Percentiles rank a stretch among this genome's conserved stretches.
Conservation (phyloP, 2,797 vertebrate genomes). For the Acomys russatus region DNA sequence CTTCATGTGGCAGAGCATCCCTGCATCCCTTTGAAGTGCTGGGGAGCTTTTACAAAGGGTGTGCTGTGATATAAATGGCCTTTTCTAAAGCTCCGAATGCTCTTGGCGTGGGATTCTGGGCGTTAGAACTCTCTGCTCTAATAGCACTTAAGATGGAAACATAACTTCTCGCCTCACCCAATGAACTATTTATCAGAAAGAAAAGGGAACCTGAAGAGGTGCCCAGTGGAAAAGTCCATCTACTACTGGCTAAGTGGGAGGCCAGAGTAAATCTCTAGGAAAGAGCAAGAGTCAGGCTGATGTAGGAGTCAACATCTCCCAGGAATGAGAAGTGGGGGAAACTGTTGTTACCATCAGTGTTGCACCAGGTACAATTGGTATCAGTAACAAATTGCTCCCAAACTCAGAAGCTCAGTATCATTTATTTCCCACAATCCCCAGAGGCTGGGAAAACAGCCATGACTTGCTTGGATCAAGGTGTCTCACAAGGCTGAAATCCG, state of each 20-base stretch:
- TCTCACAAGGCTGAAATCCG: background rate
- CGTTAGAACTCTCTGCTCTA: background rate
- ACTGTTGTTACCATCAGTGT: background rate
- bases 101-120: background rate
- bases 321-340: too few species aligned
- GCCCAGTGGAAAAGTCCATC: background rate
- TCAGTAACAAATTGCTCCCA: background rate
- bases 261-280: background rate
- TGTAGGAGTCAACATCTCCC: background rate
- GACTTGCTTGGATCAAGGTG: background rate
- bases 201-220: background rate
- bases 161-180: slow-evolving; percentile 12
- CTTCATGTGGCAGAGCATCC: fast-evolving
- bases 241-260: background rate
- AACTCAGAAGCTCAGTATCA: background rate
- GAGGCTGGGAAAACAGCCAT: background rate
- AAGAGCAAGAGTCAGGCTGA: background rate
- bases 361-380: background rate
- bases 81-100: background rate
- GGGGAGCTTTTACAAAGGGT: background rate
- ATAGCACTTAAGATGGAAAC: background rate
- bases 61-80: background rate
- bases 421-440: background rate
- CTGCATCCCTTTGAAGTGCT: background rate
- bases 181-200: background rate